phyloP scores from a whole-genome alignment of 2,113 vertebrate species.

The Bostrychus sinensis region DNA sequence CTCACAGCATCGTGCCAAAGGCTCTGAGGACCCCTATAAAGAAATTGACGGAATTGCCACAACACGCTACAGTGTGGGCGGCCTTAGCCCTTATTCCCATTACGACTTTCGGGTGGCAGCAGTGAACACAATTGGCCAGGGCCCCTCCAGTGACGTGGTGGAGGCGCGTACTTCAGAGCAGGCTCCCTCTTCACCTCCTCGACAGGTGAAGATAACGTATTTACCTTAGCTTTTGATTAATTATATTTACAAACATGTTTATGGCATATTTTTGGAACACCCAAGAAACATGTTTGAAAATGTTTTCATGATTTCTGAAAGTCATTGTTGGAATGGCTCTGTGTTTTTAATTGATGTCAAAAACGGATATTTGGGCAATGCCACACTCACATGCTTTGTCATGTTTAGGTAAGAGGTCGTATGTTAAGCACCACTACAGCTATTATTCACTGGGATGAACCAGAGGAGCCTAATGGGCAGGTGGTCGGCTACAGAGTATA shows the following conservation, averaged over 20 bases:
- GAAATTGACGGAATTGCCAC: constrained; percentile 98
- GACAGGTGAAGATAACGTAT: constrained; percentile 82
- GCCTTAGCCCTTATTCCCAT: constrained; percentile 96
- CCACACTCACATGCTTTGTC: background rate
- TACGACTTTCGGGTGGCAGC: constrained; percentile 96
- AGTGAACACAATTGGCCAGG: constrained; percentile 95
- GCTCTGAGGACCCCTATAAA: constrained; percentile 91
- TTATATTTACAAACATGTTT: too few species aligned
- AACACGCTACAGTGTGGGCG: constrained; percentile 96
- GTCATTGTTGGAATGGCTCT: background rate
- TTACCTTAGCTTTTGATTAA: background rate
- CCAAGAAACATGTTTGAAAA: too few species aligned
- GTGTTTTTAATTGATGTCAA: background rate
- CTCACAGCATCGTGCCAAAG: constrained; percentile 90
- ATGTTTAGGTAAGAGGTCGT: constrained; percentile 86
- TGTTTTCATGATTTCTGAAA: too few species aligned
- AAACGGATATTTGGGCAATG: background rate
- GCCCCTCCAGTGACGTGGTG: constrained; percentile 91
- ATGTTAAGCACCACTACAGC: constrained; percentile 98
- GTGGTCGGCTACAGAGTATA: constrained; percentile 98
- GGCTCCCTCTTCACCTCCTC: constrained; percentile 93
- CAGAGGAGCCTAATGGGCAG: constrained; percentile 96
- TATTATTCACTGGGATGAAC: constrained; percentile 98
- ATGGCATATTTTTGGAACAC: too few species aligned
- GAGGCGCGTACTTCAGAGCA: constrained; percentile 95